phyloP scores from a whole-genome alignment of 1,140 invertebrate species.

The Drosophila nasuta region DNA sequence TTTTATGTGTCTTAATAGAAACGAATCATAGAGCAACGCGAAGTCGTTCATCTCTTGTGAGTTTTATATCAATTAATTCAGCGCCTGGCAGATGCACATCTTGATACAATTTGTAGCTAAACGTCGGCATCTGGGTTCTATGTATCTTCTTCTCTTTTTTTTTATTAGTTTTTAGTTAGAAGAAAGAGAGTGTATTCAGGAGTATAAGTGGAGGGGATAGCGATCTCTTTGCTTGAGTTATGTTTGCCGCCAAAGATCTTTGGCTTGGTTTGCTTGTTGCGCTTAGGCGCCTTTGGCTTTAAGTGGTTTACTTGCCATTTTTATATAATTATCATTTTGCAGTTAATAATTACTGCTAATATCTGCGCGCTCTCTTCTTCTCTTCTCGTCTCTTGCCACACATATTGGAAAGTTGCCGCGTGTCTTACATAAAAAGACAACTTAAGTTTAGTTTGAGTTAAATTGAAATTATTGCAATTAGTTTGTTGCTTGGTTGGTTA shows the following conservation, averaged over 20 bases:
- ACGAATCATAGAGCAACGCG: not conserved
- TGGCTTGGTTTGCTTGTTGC: slow-evolving; percentile 8
- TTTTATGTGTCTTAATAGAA: not conserved
- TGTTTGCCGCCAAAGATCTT: slow-evolving; percentile 29
- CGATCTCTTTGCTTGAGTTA: slow-evolving; percentile 13
- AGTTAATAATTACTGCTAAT: slow-evolving; percentile 61
- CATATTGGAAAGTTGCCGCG: slow-evolving; percentile 52
- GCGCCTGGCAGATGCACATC: slow-evolving; percentile 53
- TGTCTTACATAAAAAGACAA: slow-evolving; percentile 62
- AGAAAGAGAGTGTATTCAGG: too few relatives aligned
- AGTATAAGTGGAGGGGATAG: not conserved
- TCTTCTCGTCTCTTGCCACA: slow-evolving; percentile 4
- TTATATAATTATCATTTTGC: slow-evolving; percentile 63
- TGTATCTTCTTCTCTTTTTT: slow-evolving; percentile 17
- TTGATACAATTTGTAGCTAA: slow-evolving; percentile 69
- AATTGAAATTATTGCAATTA: slow-evolving; percentile 78
- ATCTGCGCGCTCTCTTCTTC: not conserved
- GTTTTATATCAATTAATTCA: slow-evolving; percentile 68
- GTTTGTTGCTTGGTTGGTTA: slow-evolving; percentile 23
- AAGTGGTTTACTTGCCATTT: slow-evolving; percentile 41
- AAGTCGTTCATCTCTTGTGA: slow-evolving; percentile 15
- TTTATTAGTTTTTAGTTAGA: slow-evolving; percentile 1
- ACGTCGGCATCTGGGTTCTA: slow-evolving; percentile 42
- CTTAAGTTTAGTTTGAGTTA: slow-evolving; percentile 46
- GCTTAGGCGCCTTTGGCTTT: slow-evolving; percentile 48